phyloP scores from a whole-genome alignment of 1,140 invertebrate species.

The Chironomus tepperi region DNA sequence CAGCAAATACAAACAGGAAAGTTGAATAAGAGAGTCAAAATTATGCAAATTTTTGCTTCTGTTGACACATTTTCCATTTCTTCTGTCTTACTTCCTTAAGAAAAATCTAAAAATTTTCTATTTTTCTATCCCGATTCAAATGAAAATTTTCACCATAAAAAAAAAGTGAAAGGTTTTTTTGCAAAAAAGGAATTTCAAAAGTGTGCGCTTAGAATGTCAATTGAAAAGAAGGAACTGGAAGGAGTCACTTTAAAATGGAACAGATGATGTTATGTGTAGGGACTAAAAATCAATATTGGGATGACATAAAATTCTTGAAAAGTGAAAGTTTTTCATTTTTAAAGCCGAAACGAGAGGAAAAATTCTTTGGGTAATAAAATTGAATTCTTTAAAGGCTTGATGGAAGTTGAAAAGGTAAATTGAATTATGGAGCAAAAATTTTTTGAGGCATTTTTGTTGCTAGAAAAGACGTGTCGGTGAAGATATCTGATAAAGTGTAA shows the following conservation, averaged over 20 bases:
- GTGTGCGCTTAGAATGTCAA: not conserved
- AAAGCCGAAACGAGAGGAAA: not conserved
- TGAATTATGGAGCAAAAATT: not conserved
- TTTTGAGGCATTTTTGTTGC: not conserved
- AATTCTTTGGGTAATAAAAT: not conserved
- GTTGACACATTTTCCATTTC: not conserved
- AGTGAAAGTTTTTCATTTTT: not conserved
- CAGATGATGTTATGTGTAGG: not conserved
- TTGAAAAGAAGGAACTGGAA: not conserved
- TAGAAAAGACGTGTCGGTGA: too few species aligned
- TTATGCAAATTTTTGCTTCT: conserved; percentile 10
- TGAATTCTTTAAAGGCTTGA: not conserved
- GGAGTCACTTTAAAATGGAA: not conserved
- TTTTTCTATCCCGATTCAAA: not conserved
- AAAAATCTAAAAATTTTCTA: not conserved
- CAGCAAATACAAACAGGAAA: too few species aligned
- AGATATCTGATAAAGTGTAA: too few species aligned
- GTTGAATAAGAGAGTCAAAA: not conserved
- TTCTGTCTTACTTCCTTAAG: not conserved
- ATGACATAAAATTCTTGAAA: not conserved
- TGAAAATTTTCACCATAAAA: not conserved
- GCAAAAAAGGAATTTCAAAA: not conserved
- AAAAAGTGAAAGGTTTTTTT: not conserved
- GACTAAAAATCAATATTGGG: not conserved
- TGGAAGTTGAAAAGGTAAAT: not conserved